Evolutionary conservation across 2,888 invertebrate species (phyloP), one percentile per base, ranked within the genome.

Genomic region (Asteroscopus sphinx): DNA sequence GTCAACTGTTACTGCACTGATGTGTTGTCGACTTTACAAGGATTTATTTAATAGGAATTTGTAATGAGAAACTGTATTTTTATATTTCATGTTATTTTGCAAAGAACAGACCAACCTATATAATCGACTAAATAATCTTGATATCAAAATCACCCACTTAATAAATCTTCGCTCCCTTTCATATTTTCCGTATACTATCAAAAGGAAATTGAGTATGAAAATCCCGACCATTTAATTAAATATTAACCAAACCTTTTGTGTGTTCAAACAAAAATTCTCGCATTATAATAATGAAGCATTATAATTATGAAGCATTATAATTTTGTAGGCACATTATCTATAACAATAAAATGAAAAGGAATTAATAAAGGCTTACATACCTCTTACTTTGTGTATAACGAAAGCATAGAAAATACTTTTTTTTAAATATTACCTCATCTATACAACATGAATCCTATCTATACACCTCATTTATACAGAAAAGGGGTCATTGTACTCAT

Each of bases 241-340:
- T 51, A 54, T 47, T 49, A 9, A 58, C 56, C 52, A 58, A 63
- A 47, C 37, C 49, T 28, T 47, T 55, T 66, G 35, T 46, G 30
- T 28, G 21, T 42, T 42, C 15, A 16, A 15, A 26, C 32, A 33
- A 1, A 61, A 60, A 54, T 41, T 44, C 5, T 26, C 33, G 5
- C 4, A 6, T 58, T 37, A 42, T 32, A 26, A 33, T 51, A 33
- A 40, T 44, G 41, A 21, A 35, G n/a, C 9, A 13, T 46, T 36
- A 42, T 32, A 26, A 33, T 51, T 33, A 40, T 44, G 41, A 21
- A 35, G n/a, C 9, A 13, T 46, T 36, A 21, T 44, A 8, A 58
- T 45, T 45, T 57, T 36, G 21, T 45, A 12, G 12, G 36, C 21
- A 39, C 1, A 9, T 42, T 30, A 33, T 46, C 6, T 42, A 11